phyloP scores from a whole-genome alignment of 2,113 vertebrate species.

The Alouatta palliata region DNA sequence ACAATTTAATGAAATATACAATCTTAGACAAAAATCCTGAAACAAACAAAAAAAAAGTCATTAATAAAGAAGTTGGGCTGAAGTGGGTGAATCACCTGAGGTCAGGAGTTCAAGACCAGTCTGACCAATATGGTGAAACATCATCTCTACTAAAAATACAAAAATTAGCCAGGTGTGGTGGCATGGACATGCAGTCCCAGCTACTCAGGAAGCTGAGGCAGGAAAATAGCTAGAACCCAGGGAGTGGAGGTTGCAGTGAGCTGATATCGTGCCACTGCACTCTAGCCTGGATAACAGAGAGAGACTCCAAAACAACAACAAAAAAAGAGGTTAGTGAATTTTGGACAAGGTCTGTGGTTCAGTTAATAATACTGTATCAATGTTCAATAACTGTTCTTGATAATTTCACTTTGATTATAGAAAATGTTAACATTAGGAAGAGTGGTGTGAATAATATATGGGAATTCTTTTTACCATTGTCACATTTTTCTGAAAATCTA shows the following conservation, averaged over 20 bases:
- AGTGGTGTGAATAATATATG: not conserved
- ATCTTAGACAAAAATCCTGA: not conserved
- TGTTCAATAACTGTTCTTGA: not conserved
- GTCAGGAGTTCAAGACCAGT: no score
- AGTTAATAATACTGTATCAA: not conserved
- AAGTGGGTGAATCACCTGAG: no score
- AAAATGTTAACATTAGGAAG: not conserved
- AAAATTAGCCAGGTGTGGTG: no score
- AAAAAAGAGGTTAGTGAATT: not conserved
- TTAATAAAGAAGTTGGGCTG: not conserved
- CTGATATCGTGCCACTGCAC: no score
- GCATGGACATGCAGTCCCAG: no score
- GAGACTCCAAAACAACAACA: not conserved
- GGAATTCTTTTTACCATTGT: not conserved
- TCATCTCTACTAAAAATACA: no score
- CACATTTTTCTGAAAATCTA: not conserved
- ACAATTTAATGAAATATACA: not conserved
- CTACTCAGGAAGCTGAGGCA: no score
- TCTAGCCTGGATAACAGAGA: no score
- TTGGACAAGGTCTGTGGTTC: not conserved
- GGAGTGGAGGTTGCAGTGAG: no score
- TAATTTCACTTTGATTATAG: not conserved
- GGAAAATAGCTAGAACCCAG: no score
- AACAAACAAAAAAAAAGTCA: not conserved
- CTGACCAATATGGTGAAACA: no score